Evolutionary conservation across 1,140 invertebrate species (phyloP), one percentile per base, ranked within the genome.

Genomic region (Hypsibius dujardini): DNA sequence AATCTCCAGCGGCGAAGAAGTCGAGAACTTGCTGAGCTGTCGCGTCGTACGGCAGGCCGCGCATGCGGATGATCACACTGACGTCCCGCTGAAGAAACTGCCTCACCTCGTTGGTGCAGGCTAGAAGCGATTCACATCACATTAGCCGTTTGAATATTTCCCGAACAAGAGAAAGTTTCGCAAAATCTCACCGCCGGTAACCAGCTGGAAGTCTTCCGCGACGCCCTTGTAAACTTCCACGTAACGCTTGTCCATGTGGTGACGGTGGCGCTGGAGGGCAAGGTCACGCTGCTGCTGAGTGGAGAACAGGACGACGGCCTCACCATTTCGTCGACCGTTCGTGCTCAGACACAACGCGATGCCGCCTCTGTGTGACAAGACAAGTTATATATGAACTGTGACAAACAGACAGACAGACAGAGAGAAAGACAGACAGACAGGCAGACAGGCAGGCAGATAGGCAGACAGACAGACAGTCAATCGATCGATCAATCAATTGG

Each of bases 11-110:
- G 47, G 87, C 84, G 79, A 98, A 98, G 81, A 98, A 98, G 47
- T 96, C 90, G 78, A 98, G 94, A 79, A 98, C 94, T 90, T 98
- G 92, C 78, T 95, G 89, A 45, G 93, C 88, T 2, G 91, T 93
- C 74, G 92, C 95, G 77, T 96, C 93, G 77, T 98, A 99, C 1
- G 96, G 96, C 73, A 99, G 82, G 1, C 96, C 96, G 69, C 96
- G 84, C 95, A 98, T 98, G 73, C 95, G 85, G 56, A 99, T 88
- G 75, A 99, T 98, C 60, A 96, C 92, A 79, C 94, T 89, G 46
- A 89, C 90, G n/a, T 90, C 90, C 72, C 88, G 84, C 1, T 90
- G 90, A 1, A 95, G 83, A 79, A 97, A 97, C 12, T 90, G 88
- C 77, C 95, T 90, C 1, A 95, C 95, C 80, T 98, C 95, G 75